Evolutionary conservation across 2,797 vertebrate species (phyloP).

Genomic region (Lerista edwardsae): DNA sequence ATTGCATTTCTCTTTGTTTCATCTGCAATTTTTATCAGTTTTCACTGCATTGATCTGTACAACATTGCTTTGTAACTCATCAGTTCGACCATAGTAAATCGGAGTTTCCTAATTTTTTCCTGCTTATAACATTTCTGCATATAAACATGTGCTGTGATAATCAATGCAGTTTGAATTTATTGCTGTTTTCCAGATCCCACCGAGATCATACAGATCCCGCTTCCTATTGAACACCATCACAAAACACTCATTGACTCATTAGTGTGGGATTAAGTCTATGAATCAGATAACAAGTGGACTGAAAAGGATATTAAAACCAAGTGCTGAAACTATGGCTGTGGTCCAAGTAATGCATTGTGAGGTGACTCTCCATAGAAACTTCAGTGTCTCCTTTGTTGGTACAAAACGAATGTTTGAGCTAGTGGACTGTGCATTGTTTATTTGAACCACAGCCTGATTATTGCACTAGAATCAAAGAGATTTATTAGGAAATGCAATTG

Average conservation of each 20-base stretch:
- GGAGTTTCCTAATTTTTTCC: not conserved
- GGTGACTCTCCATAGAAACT: not conserved
- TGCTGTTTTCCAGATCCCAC: not conserved
- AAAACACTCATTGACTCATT: slow-evolving; percentile 4
- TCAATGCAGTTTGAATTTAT: slow-evolving; percentile 11
- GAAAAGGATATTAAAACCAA: slow-evolving; percentile 18
- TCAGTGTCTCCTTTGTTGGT: not conserved
- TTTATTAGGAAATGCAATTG: not conserved
- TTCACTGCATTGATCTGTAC: not conserved
- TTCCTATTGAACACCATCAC: slow-evolving; percentile 13
- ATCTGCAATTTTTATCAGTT: not conserved
- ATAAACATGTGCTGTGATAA: not conserved
- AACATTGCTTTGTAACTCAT: not conserved
- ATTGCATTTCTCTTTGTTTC: slow-evolving; percentile 1
- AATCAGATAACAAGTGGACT: slow-evolving; percentile 1
- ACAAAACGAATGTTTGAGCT: not conserved
- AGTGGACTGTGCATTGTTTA: not conserved
- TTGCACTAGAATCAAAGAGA: not conserved
- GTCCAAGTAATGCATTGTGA: not conserved
- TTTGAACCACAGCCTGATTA: slow-evolving; percentile 5
- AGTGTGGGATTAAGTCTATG: slow-evolving; percentile 12
- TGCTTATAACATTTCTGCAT: not conserved
- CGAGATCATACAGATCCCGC: slow-evolving; percentile 2
- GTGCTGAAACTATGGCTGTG: not conserved
- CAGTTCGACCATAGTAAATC: not conserved